These are phyloP conservation scores for Pycnomerus fuliginosus DNA, from an alignment of 2,888 invertebrate species.

Conservation along the genomic window DNA sequence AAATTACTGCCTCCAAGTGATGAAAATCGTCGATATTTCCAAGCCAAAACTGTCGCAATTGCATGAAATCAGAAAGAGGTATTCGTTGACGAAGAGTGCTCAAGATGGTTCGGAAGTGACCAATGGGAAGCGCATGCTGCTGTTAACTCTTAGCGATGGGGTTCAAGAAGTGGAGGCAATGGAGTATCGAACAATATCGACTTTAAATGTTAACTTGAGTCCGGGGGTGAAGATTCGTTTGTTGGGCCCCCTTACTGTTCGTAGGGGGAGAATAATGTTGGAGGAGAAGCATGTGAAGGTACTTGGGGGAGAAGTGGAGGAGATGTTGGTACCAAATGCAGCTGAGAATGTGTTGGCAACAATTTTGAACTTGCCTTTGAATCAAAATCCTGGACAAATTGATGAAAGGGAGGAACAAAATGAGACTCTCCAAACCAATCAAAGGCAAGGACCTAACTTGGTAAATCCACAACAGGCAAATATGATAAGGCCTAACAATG, in stretches of 20 bases:
- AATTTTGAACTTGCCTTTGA: conserved; percentile 58
- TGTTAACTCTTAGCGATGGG: conserved; percentile 74
- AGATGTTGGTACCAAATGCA: conserved; percentile 59
- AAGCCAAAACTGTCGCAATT: conserved; percentile 51
- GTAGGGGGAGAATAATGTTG: conserved; percentile 68
- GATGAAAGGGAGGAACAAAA: conserved; percentile 32
- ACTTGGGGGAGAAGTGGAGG: conserved; percentile 74
- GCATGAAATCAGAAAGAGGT: conserved; percentile 53
- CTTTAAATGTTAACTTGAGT: conserved; percentile 58
- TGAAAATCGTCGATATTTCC: conserved; percentile 63
- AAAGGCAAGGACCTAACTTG: too few relatives aligned
- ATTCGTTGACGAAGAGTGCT: conserved; percentile 54
- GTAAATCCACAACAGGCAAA: too few relatives aligned
- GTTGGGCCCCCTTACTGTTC: conserved; percentile 69
- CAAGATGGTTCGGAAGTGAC: conserved; percentile 57
- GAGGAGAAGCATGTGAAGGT: conserved; percentile 61
- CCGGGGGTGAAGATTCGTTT: conserved; percentile 67
- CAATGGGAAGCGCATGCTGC: conserved; percentile 65
- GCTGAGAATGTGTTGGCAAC: conserved; percentile 62
- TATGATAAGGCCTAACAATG: conserved; percentile 3
- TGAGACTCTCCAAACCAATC: conserved; percentile 3
- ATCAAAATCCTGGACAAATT: conserved; percentile 50
- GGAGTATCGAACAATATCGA: conserved; percentile 66
- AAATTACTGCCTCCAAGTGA: conserved; percentile 64
- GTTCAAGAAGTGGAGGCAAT: conserved; percentile 67